Base-by-base conservation (phyloP, 2,113 vertebrate genomes). In the Oryzias celebensis region DNA sequence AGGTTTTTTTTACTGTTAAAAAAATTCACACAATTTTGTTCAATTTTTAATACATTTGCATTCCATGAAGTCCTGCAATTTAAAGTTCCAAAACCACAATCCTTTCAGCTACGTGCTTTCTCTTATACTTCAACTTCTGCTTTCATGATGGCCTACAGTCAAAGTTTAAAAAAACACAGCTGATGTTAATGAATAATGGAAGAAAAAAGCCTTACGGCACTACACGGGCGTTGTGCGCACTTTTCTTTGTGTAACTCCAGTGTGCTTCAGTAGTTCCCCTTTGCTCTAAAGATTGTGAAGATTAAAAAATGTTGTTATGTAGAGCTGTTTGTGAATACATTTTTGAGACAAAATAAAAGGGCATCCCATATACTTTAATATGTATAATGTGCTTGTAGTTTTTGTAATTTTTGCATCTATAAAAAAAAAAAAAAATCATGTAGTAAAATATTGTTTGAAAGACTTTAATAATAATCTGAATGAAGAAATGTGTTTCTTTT, bases 131-230 rank as follows among this genome's bases (percentile, higher is more conserved):
- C 53, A 48, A 4, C 5, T 7, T 68, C 10, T 61, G 31, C 66
- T 67, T 68, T 68, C 36, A 46, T 14, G 43, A 73, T 13, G 62
- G 62, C 62, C 51, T 58, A 48, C 77, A 36, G 63, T 59, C 54
- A 55, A 3, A 55, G 61, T 61, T 68, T 52, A 62, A 71, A 54
- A 66, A 68, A 80, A 71, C 31, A 42, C 49, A 56, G 43, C 2
- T 53, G 23, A 59, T 57, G 52, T 78, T 62, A 84, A 82, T 84
- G 84, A 86, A 68, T 61, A 24, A 78, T 3, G 18, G 43, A 26
- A 10, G 48, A 69, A 58, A 63, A 52, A 58, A 68, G 55, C 60
- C 62, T 58, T 1, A 5, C 8, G 54, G 5, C 15, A 58, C 36
- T 49, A 42, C 46, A 78, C 51, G 52, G 52, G 14, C 26, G 36